Evolutionary conservation across 2,888 invertebrate species (phyloP), one percentile per base, ranked within the genome.

Genomic region (Augiades crinisus): DNA sequence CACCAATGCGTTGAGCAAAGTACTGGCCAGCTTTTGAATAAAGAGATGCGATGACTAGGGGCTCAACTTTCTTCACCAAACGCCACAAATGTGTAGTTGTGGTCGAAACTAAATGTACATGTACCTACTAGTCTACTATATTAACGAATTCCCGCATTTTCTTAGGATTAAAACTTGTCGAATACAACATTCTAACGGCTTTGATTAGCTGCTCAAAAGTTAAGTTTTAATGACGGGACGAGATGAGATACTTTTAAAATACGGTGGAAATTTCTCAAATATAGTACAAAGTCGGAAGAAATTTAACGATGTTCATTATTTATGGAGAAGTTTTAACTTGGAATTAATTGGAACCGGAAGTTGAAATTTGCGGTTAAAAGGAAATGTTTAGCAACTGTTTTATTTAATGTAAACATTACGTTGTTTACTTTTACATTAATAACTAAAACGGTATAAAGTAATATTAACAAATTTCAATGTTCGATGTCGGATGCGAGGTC

Each of bases 261-360:
- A 30, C 7, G 6, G 7, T 7, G 12, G 14, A 12, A 12, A 30
- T 43, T 17, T 12, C 30, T 6, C 43, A 19, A 43, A 30, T n/a
- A 21, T n/a, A n/a, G n/a, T n/a, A 13, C 41, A 24, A 17, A 30
- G 6, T 43, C 17, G n/a, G 43, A 17, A 13, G 7, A 17, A 43
- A 30, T 43, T 43, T 19, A 30, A 30, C 43, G 30, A 19, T 43
- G 14, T 43, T 43, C 24, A 27, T 24, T 40, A 40, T 30, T 30
- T 43, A 27, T 19, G 30, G 30, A 14, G 7, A 30, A 43, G 43
- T 43, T 43, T 30, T 16, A 43, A 30, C 17, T 12, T 43, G 17
- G 30, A 17, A 30, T 30, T 43, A 43, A 43, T 43, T 43, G 17
- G 17, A 19, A 43, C 27, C 27, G 43, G 27, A 30, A 30, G 17